phyloP scores from a whole-genome alignment of 2,113 vertebrate genomes.

The Sylvietta virens region DNA sequence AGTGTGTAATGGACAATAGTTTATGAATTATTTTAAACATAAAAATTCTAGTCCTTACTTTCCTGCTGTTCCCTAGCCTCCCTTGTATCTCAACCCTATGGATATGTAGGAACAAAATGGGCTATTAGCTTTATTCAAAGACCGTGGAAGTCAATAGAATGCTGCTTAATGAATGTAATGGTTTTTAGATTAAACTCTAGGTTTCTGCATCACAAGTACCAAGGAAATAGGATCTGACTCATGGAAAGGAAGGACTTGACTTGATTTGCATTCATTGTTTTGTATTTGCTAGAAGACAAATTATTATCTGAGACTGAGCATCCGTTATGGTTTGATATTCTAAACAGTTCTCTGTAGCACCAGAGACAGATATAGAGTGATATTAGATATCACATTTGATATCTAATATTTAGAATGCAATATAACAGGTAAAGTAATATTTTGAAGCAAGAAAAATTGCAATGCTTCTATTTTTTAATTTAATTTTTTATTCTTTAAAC shows the following conservation, averaged over 20 bases:
- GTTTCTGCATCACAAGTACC: slow-evolving; percentile 18
- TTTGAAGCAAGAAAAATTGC: neutral
- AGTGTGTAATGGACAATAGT: neutral
- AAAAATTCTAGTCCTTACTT: neutral
- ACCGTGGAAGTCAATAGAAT: slow-evolving; percentile 25
- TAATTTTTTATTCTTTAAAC: neutral
- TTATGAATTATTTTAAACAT: neutral
- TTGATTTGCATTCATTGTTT: slow-evolving; percentile 10
- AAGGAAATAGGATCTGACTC: slow-evolving; percentile 22
- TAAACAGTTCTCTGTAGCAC: neutral
- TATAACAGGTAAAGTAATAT: neutral
- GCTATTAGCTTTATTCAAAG: slow-evolving; percentile 24
- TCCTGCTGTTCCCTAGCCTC: neutral
- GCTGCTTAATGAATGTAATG: slow-evolving; percentile 19
- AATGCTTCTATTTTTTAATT: neutral
- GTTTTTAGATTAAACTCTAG: slow-evolving; percentile 19
- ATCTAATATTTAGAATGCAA: neutral
- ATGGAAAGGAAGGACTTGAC: slow-evolving; percentile 15
- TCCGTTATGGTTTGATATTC: neutral
- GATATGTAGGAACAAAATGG: neutral
- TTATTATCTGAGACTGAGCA: neutral
- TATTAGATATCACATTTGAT: neutral
- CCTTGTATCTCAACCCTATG: neutral
- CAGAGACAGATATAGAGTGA: no score
- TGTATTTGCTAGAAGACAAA: slow-evolving; percentile 6